Base-by-base conservation (phyloP, 2,797 vertebrate species). In the Gallinago stenura region DNA sequence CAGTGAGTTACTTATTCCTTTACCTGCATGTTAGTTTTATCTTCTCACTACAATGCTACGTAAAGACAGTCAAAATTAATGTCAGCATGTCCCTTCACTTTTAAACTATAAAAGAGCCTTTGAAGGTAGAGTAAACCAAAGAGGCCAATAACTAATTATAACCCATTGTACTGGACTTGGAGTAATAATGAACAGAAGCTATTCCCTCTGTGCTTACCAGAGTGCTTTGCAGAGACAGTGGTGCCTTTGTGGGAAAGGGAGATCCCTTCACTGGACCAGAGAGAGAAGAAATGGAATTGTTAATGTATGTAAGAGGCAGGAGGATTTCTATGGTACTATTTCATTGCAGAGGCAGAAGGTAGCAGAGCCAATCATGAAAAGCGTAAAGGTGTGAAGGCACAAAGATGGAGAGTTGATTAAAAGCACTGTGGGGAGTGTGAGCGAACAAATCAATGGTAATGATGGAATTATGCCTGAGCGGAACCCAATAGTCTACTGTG, bases 381-480 rank as follows among this genome's bases (percentile, higher is more conserved):
- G 91, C 83, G 75, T 85, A 87, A 96, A 95, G 94, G 95, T 97
- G 96, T 97, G 97, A 96, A 97, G 93, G 90, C 90, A 95, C 89
- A 90, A 97, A 95, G 94, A 96, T 89, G 90, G 90, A 89, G 94
- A 95, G 93, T 78, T 97, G 96, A 97, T 97, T 97, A 97, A 97
- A 96, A 94, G 88, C 90, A 93, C 95, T 64, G 2, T 69, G 88
- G 93, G 93, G 96, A 96, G 90, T 9, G 1, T n/a, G 64, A 87
- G 73, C 3, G 83, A 94, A 93, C 90, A 96, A 93, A 96, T 95
- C 96, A 95, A 58, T 83, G 95, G 88, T 94, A 95, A 95, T 92
- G 92, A 90, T 89, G 86, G 93, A 90, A 97, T 96, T 95, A 94
- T 89, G 95, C 88, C 93, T 90, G 90, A 95, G 83, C 2, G 4